Evolutionary conservation across 2,888 invertebrate genomes (phyloP), one percentile per base, ranked within the genome.

Genomic region (Poecilobothrus nobilitatus): DNA sequence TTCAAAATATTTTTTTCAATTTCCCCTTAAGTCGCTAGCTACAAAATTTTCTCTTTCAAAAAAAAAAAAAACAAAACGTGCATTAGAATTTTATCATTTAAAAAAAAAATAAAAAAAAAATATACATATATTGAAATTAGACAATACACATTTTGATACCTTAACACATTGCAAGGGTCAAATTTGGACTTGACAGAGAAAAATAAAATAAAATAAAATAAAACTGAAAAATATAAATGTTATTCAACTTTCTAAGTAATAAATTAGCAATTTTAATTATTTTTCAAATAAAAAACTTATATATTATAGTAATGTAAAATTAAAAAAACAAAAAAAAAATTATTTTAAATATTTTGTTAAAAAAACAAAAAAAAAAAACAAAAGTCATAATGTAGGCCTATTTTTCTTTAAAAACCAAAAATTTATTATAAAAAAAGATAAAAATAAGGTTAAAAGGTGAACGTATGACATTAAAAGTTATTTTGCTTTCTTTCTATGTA

Each of bases 261-360:
- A 53, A 53, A 53, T 53, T 53, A 53, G 53, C 53, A 53, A 53
- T 53, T 53, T 18, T 53, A 53, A 53, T 53, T 53, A 53, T 53
- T 5, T 53, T 6, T 53, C 9, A 12, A 53, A 53, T 53, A 53
- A 53, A 27, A 27, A n/a, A n/a, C n/a, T n/a, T n/a, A n/a, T n/a
- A n/a, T n/a, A n/a, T n/a, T n/a, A n/a, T n/a, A 27, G 5, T 4
- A 27, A 27, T 27, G 5, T 27, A 27, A 27, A 27, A 6, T 53
- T 53, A 18, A 53, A 53, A n/a, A 53, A 53, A 53, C 7, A 53
- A 53, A 53, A 53, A 53, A 18, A 4, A 12, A 9, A 53, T 41
- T 9, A 41, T 12, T 12, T 41, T 41, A 41, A 41, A 41, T 41
- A 3, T 53, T 53, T 53, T 53, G 9, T 53, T 53, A 27, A 27